phyloP scores from a whole-genome alignment of 2,113 vertebrate species.

The Eublepharis macularius region DNA sequence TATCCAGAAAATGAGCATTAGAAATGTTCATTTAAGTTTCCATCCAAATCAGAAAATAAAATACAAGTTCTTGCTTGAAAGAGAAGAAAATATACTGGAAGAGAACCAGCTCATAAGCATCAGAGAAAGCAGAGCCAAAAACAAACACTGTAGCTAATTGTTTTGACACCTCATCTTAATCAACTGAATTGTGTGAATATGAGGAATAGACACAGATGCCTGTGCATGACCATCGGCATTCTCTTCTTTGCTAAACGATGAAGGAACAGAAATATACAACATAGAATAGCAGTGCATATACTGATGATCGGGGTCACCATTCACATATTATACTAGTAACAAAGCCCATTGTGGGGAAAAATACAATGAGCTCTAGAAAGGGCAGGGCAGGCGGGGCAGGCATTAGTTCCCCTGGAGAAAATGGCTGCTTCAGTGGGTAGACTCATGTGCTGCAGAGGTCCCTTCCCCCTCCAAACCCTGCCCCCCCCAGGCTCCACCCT shows the following conservation, averaged over 20 bases:
- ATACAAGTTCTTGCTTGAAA: neutral
- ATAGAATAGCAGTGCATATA: neutral
- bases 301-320: no score
- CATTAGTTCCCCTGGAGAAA: no score
- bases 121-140: neutral
- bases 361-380: no score
- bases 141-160: neutral
- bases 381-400: no score
- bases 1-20: neutral
- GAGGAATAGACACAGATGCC: neutral
- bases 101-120: neutral
- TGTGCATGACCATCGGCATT: neutral
- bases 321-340: no score
- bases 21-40: neutral
- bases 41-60: slow-evolving; percentile 7
- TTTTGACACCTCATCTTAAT: slow-evolving; percentile 20
- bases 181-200: neutral
- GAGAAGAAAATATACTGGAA: neutral
- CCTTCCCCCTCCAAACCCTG: no score
- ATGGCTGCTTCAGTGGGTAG: no score
- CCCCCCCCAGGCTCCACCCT: no score
- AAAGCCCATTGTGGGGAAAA: no score
- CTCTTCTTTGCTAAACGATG: neutral
- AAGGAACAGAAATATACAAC: neutral
- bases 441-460: no score